These are phyloP conservation scores for Chaetogeoica ovagalla DNA, from an alignment of 2,888 invertebrate species.

Conservation along the genomic window DNA sequence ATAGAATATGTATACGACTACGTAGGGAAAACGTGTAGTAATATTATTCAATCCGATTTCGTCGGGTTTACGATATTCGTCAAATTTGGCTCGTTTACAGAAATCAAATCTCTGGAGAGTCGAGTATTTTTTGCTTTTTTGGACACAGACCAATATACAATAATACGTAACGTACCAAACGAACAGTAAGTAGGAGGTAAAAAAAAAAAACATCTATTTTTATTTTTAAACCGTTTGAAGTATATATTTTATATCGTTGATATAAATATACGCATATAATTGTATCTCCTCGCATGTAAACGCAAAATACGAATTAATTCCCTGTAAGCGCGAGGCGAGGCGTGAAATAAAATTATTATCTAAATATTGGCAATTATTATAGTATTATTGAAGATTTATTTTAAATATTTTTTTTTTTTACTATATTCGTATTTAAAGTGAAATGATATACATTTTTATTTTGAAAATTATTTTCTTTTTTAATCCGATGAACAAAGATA, in stretches of 20 bases:
- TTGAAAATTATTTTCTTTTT: too few relatives aligned
- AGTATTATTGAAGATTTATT: too few relatives aligned
- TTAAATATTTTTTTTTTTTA: too few relatives aligned
- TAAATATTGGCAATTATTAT: too few relatives aligned
- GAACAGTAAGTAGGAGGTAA: not conserved
- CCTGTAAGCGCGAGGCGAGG: too few relatives aligned
- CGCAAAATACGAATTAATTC: too few relatives aligned
- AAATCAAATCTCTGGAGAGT: constrained; percentile 17
- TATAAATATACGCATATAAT: not conserved
- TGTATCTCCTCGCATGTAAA: too few relatives aligned
- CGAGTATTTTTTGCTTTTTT: constrained; percentile 12
- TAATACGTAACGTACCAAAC: not conserved
- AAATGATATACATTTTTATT: too few relatives aligned
- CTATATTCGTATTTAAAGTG: too few relatives aligned
- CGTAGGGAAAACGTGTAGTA: not conserved
- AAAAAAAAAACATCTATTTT: constrained; percentile 41
- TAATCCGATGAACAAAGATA: too few relatives aligned
- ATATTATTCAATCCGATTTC: constrained; percentile 5
- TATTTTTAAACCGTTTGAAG: not conserved
- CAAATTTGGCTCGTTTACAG: constrained; percentile 37
- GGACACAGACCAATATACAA: constrained; percentile 27
- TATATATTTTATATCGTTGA: not conserved
- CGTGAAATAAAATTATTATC: too few relatives aligned
- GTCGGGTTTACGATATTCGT: constrained; percentile 29
- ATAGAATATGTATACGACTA: not conserved